Conservation (phyloP, 2,113 vertebrate genomes). For the Vimba vimba region DNA sequence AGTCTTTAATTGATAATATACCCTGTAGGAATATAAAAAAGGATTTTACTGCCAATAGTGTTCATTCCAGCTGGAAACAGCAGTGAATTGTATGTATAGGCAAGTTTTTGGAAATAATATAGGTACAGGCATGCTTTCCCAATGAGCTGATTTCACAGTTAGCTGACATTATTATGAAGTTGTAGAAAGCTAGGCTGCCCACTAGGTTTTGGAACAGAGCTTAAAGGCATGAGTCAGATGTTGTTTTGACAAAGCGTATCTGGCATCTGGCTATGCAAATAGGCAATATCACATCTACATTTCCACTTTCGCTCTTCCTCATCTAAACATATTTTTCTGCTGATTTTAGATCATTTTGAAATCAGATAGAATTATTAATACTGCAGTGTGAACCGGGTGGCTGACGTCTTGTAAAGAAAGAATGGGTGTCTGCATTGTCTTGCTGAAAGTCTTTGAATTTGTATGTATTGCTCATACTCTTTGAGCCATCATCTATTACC, state of each 20-base stretch:
- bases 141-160: neutral
- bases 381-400: neutral
- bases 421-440: neutral
- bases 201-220: neutral
- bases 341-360: neutral
- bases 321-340: slow-evolving; percentile 12
- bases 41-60: neutral
- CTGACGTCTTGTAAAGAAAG: neutral
- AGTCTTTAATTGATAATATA: neutral
- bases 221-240: slow-evolving; percentile 23
- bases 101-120: neutral
- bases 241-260: slow-evolving; percentile 13
- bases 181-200: neutral
- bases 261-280: slow-evolving; percentile 4
- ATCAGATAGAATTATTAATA: neutral
- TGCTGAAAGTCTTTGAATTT: slow-evolving; percentile 22
- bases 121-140: neutral
- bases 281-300: slow-evolving; percentile 26
- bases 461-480: neutral
- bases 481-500: slow-evolving; percentile 63
- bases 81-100: neutral
- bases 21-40: neutral
- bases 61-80: neutral
- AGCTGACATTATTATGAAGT: neutral
- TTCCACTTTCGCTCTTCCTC: neutral